Base-by-base conservation (phyloP, 2,797 vertebrate species). In the Lates japonicus region DNA sequence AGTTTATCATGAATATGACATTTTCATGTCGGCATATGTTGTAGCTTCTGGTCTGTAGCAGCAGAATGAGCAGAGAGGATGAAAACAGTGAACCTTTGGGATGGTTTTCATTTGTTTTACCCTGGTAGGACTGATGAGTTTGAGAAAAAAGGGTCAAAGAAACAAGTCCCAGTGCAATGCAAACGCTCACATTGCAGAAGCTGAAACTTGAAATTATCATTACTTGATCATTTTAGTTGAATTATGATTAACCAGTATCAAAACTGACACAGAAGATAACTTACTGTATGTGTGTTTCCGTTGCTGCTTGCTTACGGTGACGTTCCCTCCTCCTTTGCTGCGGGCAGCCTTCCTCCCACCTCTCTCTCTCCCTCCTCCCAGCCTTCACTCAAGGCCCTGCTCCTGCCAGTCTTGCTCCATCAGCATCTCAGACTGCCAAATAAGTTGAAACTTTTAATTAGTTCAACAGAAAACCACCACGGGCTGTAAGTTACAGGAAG, bases 401-500 rank as follows among this genome's bases (percentile, higher is more conserved):
- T 14, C 52, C 52, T 29, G 22, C 25, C 22, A 55, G 52, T 55
- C 52, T 13, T 29, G 22, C 5, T 55, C 25, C 44, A 72, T 73
- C 64, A 70, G 64, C 58, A 59, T 17, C 37, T 70, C 68, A 62
- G 22, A 61, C 12, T 61, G 48, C 25, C 14, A 54, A 54, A 54
- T 13, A 29, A 55, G 25, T 25, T 55, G 25, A 13, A 54, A 54
- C 22, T 52, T 14, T 52, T 11, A 52, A 19, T 48, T 9, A 20
- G 22, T n/a, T 54, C 49, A 25, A 54, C 25, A 29, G 12, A 29
- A 54, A 54, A 54, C 25, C 71, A 70, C 62, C 31, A 31, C 33
- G 25, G 62, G 72, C 57, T 68, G 37, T 14, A 31, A 49, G 51
- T 59, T 12, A 42, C 68, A 52, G 51, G n/a, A 13, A 10, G 10